Conservation (phyloP, 2,113 vertebrate species). For the Phasianus colchicus region DNA sequence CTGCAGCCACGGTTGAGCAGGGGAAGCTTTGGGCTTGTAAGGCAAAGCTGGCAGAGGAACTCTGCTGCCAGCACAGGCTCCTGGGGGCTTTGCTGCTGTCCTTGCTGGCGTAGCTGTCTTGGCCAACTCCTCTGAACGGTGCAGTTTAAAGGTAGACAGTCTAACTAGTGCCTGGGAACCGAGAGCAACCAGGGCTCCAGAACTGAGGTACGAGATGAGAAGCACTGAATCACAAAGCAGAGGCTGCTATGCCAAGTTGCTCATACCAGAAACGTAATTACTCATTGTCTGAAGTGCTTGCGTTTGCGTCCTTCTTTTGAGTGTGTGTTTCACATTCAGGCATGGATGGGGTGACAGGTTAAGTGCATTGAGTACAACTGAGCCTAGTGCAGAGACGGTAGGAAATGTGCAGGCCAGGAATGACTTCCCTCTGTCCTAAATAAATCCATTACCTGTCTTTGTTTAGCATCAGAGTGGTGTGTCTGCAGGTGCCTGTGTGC, state of each 20-base stretch:
- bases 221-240: conserved; percentile 26
- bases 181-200: background rate
- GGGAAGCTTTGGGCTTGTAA: background rate
- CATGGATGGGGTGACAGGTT: background rate
- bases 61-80: background rate
- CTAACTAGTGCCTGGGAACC: background rate
- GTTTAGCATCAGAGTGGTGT: background rate
- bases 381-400: background rate
- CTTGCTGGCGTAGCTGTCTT: background rate
- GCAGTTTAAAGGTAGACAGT: background rate
- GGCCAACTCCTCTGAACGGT: background rate
- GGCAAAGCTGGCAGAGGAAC: background rate
- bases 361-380: background rate
- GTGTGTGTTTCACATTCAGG: background rate
- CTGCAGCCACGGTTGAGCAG: background rate
- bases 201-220: background rate
- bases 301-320: background rate
- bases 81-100: background rate
- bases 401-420: background rate
- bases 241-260: background rate
- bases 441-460: background rate
- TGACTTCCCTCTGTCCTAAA: background rate
- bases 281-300: background rate
- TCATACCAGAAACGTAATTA: background rate
- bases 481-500: background rate